phyloP scores from a whole-genome alignment of 2,888 invertebrate genomes.

The Leucophenga montana region DNA sequence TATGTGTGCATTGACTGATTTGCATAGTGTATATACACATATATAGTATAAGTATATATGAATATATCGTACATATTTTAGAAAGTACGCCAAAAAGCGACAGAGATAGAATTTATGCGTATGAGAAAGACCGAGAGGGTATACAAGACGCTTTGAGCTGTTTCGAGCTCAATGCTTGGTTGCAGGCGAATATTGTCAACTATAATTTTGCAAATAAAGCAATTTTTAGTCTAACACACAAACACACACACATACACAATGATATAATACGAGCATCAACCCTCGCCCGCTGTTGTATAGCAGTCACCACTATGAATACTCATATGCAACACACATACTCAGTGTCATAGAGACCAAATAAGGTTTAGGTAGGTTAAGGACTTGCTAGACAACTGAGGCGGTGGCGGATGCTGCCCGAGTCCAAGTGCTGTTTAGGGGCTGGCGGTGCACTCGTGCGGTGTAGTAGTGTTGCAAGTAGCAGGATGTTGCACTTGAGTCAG shows the following conservation, averaged over 20 bases:
- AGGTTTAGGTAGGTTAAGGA: conserved; percentile 25
- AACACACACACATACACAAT: neutral
- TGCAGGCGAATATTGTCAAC: conserved; percentile 23
- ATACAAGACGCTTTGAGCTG: neutral
- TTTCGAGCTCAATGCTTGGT: conserved; percentile 2
- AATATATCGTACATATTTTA: neutral
- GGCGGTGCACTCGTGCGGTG: neutral
- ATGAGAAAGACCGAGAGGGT: too few relatives aligned
- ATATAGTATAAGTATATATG: conserved; percentile 22
- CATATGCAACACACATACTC: conserved; percentile 36
- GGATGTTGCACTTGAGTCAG: neutral
- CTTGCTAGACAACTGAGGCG: neutral
- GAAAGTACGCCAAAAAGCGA: neutral
- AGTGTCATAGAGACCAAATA: neutral
- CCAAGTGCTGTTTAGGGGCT: neutral
- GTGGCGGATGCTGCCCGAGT: neutral
- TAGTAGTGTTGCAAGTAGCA: neutral
- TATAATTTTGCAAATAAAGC: conserved; percentile 62
- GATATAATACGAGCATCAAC: neutral
- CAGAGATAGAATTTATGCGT: neutral
- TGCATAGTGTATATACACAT: conserved; percentile 15
- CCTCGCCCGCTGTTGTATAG: conserved; percentile 13
- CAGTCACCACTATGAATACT: conserved; percentile 49
- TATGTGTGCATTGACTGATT: conserved; percentile 35
- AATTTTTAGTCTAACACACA: conserved; percentile 51